Conservation (phyloP, 2,797 vertebrate species). For the Pangasius djambal region DNA sequence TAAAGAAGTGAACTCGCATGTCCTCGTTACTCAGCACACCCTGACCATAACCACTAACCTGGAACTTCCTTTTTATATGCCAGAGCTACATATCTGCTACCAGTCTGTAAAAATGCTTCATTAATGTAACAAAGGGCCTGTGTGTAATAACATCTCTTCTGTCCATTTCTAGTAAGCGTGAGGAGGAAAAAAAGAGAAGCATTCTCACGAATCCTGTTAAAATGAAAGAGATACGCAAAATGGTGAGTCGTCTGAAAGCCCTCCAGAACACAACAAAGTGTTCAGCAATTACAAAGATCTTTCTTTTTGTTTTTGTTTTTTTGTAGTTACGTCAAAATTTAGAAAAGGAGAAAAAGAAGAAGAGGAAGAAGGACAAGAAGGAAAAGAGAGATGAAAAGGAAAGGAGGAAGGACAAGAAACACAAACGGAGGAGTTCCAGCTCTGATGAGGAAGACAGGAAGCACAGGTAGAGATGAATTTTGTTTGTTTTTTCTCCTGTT, state of each 20-base stretch:
- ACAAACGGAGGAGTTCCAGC: conserved; percentile 75
- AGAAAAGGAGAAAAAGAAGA: conserved; percentile 82
- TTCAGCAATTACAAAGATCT: not conserved
- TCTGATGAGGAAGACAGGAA: conserved; percentile 74
- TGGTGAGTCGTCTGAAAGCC: conserved; percentile 64
- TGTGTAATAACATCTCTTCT: not conserved
- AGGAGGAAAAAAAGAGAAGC: conserved; percentile 93
- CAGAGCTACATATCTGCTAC: not conserved
- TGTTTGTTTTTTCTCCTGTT: not conserved
- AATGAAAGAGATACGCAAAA: conserved; percentile 95
- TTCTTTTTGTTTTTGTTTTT: not conserved
- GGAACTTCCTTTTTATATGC: not conserved
- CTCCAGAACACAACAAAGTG: not conserved
- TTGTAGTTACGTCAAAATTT: conserved; percentile 88
- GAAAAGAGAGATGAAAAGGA: conserved; percentile 85
- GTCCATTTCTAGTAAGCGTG: conserved; percentile 80
- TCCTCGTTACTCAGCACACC: not conserved
- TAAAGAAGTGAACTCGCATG: not conserved
- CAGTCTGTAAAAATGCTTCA: not conserved
- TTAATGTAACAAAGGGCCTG: not conserved
- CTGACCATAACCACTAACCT: not conserved
- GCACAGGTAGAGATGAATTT: conserved; percentile 60
- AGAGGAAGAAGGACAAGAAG: conserved; percentile 79
- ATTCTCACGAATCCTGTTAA: conserved; percentile 94
- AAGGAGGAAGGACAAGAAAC: conserved; percentile 82